Evolutionary conservation across 2,888 invertebrate genomes (phyloP), one percentile per base, ranked within the genome.

Genomic region (Pherbina coryleti): DNA sequence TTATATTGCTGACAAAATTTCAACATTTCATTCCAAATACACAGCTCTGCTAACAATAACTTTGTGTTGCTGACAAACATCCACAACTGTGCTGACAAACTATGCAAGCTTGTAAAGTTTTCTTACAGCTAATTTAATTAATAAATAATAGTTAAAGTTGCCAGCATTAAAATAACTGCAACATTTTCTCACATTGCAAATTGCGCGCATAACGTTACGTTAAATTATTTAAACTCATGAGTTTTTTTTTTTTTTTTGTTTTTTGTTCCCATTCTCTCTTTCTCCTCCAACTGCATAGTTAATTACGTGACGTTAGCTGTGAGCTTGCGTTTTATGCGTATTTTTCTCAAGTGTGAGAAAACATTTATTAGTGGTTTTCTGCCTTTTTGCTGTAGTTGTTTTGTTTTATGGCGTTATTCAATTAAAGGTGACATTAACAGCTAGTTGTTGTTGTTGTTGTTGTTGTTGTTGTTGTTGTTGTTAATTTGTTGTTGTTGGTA

Each of bases 321-420:
- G 22, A 55, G 55, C 22, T 55, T 22, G 55, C 55, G n/a, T 55
- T 55, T 64, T 64, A 64, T 19, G 64, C 64, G 64, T n/a, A 34
- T 64, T 34, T 64, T 34, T 28, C 34, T 64, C 64, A 69, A 53
- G 69, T 53, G 69, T 69, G 69, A 69, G 51, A 69, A 69, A 49
- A 53, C 28, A 51, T 51, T 69, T 69, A 53, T 17, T 69, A 22
- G 44, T 37, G 8, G 67, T 67, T 22, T n/a, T 19, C 37, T 8
- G n/a, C 17, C 14, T 25, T 19, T 11, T 57, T 57, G 22, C n/a
- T 57, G 57, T 57, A 8, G 57, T 22, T 60, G 25, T 44, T 44
- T 44, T 44, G 44, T 44, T 44, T 14, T 44, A 44, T 60, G 17
- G 22, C 22, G 25, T 25, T 60, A 60, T 60, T 25, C 28, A 28